Evolutionary conservation across 2,888 invertebrate species (phyloP).

Genomic region (Caenorhabditis sp.): DNA sequence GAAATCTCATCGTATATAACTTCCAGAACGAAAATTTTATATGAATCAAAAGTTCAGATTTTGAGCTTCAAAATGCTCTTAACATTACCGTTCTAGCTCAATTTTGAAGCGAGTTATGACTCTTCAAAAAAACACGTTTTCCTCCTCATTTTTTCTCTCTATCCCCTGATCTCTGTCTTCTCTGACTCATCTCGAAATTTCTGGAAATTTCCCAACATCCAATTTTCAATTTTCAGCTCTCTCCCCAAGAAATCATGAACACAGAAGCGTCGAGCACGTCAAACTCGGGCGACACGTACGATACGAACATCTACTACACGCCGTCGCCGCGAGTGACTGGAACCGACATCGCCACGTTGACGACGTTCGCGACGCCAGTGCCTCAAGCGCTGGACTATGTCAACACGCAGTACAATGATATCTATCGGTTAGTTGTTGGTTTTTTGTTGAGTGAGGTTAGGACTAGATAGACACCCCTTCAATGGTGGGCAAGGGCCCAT

Average conservation of each 20-base stretch:
- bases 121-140: background rate
- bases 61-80: background rate
- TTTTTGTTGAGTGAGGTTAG: too few species aligned
- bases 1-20: too few species aligned
- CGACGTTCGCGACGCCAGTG: slow-evolving; percentile 64
- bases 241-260: slow-evolving; percentile 35
- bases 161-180: background rate
- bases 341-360: slow-evolving; percentile 70
- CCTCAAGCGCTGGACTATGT: slow-evolving; percentile 62
- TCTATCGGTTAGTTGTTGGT: slow-evolving; percentile 61
- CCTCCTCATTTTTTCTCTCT: background rate
- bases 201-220: background rate
- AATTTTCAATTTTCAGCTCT: slow-evolving; percentile 2
- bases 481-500: too few species aligned
- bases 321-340: slow-evolving; percentile 59
- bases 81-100: background rate
- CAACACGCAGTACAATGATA: slow-evolving; percentile 65
- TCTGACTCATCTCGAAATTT: background rate
- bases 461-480: too few species aligned
- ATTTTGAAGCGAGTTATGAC: background rate
- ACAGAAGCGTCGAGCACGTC: slow-evolving; percentile 49
- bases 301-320: slow-evolving; percentile 62
- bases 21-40: too few species aligned
- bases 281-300: slow-evolving; percentile 48
- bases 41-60: background rate